Percentiles rank a stretch among this genome's conserved stretches.
Evolutionary conservation across 2,113 vertebrate genomes (phyloP).

Genomic region (Periophthalmodon schlosseri): DNA sequence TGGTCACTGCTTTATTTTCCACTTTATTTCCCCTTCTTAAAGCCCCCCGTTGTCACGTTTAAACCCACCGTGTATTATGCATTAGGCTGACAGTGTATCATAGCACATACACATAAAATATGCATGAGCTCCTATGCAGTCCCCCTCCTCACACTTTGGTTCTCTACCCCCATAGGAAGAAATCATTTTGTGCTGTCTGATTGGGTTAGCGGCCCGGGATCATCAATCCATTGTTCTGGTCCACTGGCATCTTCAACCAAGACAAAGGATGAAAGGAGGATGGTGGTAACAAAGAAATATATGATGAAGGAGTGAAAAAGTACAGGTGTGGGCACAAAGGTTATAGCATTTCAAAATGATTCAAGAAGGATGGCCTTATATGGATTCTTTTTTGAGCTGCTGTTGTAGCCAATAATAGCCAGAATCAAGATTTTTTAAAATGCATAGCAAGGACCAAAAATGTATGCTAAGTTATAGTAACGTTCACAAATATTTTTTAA

Average conservation of each 20-base stretch:
- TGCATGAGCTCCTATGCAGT: constrained; percentile 60
- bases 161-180: constrained; percentile 42
- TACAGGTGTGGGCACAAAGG: constrained; percentile 40
- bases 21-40: constrained; percentile 62
- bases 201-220: constrained; percentile 40
- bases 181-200: constrained; percentile 62
- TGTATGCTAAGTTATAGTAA: too few relatives aligned
- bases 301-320: constrained; percentile 30
- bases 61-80: constrained; percentile 73
- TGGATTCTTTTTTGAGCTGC: too few relatives aligned
- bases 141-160: constrained; percentile 18
- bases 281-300: constrained; percentile 13
- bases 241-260: constrained; percentile 26
- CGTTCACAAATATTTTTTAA: too few relatives aligned
- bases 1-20: constrained; percentile 48
- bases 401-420: too few relatives aligned
- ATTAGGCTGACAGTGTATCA: constrained; percentile 71
- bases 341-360: constrained; percentile 9
- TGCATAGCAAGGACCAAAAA: too few relatives aligned
- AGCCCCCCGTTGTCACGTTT: constrained; percentile 44
- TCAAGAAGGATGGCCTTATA: not conserved
- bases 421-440: too few relatives aligned
- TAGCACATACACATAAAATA: constrained; percentile 64
- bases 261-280: constrained; percentile 10
- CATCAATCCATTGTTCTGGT: constrained; percentile 49